Evolutionary conservation across 1,140 invertebrate species (phyloP).

Genomic region (Trichonephila inaurata): DNA sequence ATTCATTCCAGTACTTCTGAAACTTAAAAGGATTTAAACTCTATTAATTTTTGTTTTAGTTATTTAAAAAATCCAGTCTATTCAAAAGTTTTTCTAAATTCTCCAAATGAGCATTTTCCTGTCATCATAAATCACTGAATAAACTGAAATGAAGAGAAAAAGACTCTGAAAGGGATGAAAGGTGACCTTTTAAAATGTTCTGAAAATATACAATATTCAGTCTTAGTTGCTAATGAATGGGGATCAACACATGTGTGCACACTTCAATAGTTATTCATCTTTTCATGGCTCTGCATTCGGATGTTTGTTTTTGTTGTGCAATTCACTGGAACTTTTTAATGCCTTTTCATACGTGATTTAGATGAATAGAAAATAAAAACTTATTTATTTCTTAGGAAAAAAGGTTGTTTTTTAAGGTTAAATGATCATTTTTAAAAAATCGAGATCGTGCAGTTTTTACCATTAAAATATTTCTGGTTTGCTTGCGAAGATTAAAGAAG

Average conservation of each 20-base stretch:
- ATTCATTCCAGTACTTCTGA: no score
- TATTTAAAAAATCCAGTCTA: not conserved
- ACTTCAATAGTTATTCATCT: not conserved
- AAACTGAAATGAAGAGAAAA: not conserved
- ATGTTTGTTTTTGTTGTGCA: not conserved
- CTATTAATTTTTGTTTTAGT: not conserved
- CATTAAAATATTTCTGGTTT: no score
- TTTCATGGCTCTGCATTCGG: not conserved
- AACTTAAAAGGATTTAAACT: not conserved
- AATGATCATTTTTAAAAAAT: no score
- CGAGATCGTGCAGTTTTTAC: no score
- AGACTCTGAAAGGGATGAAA: not conserved
- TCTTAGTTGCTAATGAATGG: not conserved
- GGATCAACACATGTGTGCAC: not conserved
- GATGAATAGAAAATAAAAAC: not conserved
- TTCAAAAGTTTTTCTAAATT: not conserved
- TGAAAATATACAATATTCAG: not conserved
- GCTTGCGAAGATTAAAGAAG: no score
- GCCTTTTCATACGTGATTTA: not conserved
- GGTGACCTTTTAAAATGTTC: no score
- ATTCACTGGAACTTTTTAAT: not conserved
- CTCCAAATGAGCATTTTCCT: not conserved
- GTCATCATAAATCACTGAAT: not conserved
- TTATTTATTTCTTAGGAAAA: not conserved
- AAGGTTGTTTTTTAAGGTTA: no score